Evolutionary conservation across 2,888 invertebrate genomes (phyloP), one percentile per base, ranked within the genome.

Genomic region (Orthosia gothica): DNA sequence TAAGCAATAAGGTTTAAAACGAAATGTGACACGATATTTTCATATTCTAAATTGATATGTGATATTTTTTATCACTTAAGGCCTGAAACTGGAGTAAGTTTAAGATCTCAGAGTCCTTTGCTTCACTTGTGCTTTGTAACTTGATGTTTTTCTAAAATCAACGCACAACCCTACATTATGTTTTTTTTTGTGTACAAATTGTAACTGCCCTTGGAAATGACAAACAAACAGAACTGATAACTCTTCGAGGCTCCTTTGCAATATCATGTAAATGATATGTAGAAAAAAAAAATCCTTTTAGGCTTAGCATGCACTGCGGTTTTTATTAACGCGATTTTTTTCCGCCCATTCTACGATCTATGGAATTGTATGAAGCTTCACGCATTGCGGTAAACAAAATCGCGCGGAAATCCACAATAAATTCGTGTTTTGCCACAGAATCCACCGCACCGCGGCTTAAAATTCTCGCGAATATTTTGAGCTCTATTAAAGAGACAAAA

Each of bases 11-110:
- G 86, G 83, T 91, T 89, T 87, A 91, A 91, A 91, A 90, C 88
- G 85, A 92, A 85, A 77, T 79, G 74, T 85, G 88, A 91, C 90
- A 89, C 90, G 81, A 93, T 95, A 95, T 94, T 95, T 94, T 94
- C 93, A 93, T 95, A 95, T 94, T 95, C 94, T 95, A 95, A 95
- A 94, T 87, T 91, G 89, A 92, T 86, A 92, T 95, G 94, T 95
- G 95, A 95, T 95, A 95, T 94, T 93, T 93, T 81, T 92, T 92
- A 93, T 94, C 95, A 94, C 93, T 81, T 91, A 89, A 88, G 89
- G 88, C 89, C 90, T 79, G 83, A 82, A 80, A 76, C 81, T 82
- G 83, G 75, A 76, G 75, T 82, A 85, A 83, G 85, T 52, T 64
- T 47, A 86, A 90, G 85, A 91, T 90, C 90, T 89, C 88, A 84